Evolutionary conservation across 2,888 invertebrate species (phyloP).

Genomic region (Fragum fragum): DNA sequence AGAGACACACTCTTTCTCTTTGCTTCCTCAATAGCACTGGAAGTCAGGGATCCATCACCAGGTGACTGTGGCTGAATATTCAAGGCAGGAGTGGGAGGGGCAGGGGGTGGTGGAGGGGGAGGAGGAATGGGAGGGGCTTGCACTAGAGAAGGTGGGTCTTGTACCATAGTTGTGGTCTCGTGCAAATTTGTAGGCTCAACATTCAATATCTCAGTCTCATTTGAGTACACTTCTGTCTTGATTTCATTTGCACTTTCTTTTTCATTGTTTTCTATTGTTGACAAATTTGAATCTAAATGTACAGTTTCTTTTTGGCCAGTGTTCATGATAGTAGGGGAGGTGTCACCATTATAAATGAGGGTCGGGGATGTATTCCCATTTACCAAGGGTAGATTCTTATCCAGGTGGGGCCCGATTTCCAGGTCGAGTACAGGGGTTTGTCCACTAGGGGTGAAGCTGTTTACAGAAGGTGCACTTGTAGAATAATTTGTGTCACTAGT

Average conservation of each 20-base stretch:
- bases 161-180: neutral
- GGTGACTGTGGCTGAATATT: constrained; percentile 13
- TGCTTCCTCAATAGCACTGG: constrained; percentile 28
- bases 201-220: neutral
- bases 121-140: constrained; percentile 20
- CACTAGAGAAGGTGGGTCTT: neutral
- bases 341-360: constrained; percentile 1
- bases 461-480: neutral
- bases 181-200: neutral
- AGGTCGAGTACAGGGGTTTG: neutral
- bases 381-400: constrained; percentile 16
- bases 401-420: neutral
- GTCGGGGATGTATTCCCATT: constrained; percentile 27
- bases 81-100: constrained; percentile 43
- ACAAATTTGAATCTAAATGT: constrained; percentile 3
- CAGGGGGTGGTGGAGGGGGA: constrained; percentile 57
- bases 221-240: neutral
- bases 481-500: constrained; percentile 22
- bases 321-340: neutral
- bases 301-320: neutral
- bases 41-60: constrained; percentile 29
- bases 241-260: neutral
- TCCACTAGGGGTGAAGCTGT: neutral
- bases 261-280: neutral
- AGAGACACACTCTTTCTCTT: constrained; percentile 53